Evolutionary conservation across 2,113 vertebrate genomes (phyloP).

Genomic region (Phaethornis superciliosus): DNA sequence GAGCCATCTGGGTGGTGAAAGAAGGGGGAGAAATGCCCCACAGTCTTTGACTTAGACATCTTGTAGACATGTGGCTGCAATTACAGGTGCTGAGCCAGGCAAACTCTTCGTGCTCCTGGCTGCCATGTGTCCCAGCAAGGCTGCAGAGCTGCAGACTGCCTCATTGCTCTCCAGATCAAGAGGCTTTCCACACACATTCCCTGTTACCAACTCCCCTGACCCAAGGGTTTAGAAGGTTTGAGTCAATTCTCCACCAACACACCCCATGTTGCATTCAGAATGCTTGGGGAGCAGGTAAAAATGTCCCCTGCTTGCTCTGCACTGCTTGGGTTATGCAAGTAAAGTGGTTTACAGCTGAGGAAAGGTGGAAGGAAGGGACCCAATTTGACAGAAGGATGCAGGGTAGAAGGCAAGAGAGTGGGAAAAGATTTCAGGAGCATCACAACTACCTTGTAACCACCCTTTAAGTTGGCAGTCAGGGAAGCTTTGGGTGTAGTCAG

Average conservation of each 20-base stretch:
- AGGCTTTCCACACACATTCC: not conserved
- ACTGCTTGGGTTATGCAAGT: not conserved
- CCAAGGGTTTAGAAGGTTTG: not conserved
- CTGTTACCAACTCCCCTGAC: not conserved
- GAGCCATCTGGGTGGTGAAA: not conserved
- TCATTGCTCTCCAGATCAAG: accelerated
- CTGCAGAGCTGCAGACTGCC: accelerated
- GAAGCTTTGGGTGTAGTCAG: not conserved
- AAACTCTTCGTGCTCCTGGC: not conserved
- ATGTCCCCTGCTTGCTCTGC: accelerated
- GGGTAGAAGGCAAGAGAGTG: not conserved
- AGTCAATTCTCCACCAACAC: not conserved
- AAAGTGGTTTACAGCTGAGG: not conserved
- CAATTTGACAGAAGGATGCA: not conserved
- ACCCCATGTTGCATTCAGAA: not conserved
- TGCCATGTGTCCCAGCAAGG: slow-evolving; percentile 10
- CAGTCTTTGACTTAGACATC: not conserved
- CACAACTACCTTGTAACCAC: not conserved
- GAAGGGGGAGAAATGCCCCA: not conserved
- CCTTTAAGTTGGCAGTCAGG: not conserved
- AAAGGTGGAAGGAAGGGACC: not conserved
- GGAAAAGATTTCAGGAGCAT: not conserved
- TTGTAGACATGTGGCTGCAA: slow-evolving; percentile 19
- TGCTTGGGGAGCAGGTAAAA: not conserved
- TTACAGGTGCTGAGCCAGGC: slow-evolving; percentile 35